These are phyloP conservation scores for Octomys mimax DNA, from an alignment of 2,797 vertebrate species.

Conservation along the genomic window DNA sequence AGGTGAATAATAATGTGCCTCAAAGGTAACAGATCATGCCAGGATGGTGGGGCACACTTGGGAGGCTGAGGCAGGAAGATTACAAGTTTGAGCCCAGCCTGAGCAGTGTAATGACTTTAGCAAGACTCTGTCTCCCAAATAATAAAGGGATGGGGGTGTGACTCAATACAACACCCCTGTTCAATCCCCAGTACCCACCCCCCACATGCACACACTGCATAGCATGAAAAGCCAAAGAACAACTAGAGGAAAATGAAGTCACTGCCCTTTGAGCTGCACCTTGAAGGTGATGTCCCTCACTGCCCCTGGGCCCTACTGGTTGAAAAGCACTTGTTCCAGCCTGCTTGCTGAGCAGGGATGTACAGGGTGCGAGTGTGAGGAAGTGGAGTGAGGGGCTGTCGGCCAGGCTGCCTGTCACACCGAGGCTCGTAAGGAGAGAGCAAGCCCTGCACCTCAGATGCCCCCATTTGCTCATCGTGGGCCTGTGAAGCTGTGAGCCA, in stretches of 20 bases:
- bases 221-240: not conserved
- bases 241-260: not conserved
- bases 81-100: not conserved
- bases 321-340: not conserved
- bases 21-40: not conserved
- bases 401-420: not conserved
- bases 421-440: not conserved
- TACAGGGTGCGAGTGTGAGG: rapidly evolving
- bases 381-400: rapidly evolving
- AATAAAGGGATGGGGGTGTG: not conserved
- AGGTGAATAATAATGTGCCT: not conserved
- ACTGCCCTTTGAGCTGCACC: not conserved
- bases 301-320: not conserved
- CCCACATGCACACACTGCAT: too few species aligned
- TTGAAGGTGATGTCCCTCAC: not conserved
- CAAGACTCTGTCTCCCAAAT: not conserved
- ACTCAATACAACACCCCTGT: not conserved
- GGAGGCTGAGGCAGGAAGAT: not conserved
- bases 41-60: not conserved
- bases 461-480: not conserved
- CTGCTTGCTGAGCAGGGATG: not conserved
- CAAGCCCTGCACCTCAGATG: not conserved
- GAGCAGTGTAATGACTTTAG: not conserved
- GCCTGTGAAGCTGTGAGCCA: not conserved
- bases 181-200: not conserved